Conservation (phyloP, 2,113 vertebrate genomes). For the Pampusana beccarii region DNA sequence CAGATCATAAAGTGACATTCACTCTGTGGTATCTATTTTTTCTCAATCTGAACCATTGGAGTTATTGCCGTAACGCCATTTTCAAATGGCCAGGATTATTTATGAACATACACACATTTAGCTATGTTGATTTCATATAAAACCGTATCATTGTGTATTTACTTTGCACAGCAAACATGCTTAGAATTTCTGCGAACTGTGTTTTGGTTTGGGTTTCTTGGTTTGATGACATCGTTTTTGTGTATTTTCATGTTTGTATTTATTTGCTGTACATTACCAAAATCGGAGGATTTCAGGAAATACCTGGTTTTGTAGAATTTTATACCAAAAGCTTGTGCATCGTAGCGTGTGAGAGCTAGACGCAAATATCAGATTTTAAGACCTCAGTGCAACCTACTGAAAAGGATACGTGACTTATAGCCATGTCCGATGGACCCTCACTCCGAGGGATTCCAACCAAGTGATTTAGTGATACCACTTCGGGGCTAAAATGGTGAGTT, state of each 20-base stretch:
- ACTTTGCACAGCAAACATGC: background rate
- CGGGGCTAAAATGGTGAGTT: background rate
- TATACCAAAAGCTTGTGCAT: background rate
- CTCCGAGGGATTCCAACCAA: background rate
- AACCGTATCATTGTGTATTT: fast-evolving
- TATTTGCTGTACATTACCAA: background rate
- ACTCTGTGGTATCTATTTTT: background rate
- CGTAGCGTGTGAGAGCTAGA: fast-evolving
- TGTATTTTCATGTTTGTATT: background rate
- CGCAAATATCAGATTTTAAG: background rate
- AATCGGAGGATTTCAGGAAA: background rate
- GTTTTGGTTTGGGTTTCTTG: background rate
- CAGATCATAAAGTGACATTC: background rate
- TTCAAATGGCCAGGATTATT: background rate
- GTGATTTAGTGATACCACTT: background rate
- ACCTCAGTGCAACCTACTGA: background rate
- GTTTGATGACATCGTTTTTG: background rate
- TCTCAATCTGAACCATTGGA: background rate
- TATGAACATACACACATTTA: background rate
- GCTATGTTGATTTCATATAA: background rate
- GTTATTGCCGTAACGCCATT: background rate
- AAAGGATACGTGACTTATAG: background rate
- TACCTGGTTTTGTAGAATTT: background rate
- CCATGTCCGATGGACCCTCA: background rate
- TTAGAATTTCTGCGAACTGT: background rate